A percentile compares a stretch with the other conserved stretches of the same genome.
These are phyloP conservation scores for Chelon labrosus DNA, from an alignment of 2,797 vertebrate species.

Conservation along the genomic window DNA sequence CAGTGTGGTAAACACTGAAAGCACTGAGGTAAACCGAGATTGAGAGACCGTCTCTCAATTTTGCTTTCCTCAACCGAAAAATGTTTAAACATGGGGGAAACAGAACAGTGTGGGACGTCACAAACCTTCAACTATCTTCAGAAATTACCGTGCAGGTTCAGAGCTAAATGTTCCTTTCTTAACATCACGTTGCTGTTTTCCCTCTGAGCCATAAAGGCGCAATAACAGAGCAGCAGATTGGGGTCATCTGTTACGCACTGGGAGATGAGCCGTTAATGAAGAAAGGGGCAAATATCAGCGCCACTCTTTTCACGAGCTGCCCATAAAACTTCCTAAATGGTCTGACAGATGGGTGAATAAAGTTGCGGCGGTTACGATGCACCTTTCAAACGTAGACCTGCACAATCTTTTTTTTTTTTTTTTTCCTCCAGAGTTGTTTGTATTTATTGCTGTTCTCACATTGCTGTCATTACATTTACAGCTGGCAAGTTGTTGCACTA, in stretches of 20 bases:
- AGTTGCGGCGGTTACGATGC: constrained; percentile 38
- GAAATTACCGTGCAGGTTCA: constrained; percentile 19
- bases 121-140: constrained; percentile 1
- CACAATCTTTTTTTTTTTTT: constrained; percentile 14
- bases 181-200: constrained; percentile 35
- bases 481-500: constrained; percentile 61
- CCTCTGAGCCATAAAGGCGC: constrained; percentile 32
- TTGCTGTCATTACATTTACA: constrained; percentile 68
- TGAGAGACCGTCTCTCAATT: neutral
- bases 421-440: constrained; percentile 36
- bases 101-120: no score
- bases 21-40: neutral
- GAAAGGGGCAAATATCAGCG: constrained; percentile 53
- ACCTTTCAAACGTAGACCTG: constrained; percentile 42
- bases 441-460: constrained; percentile 58
- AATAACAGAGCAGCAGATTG: constrained; percentile 32
- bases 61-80: neutral
- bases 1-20: constrained; percentile 28
- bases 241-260: constrained; percentile 46
- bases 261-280: constrained; percentile 60
- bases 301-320: constrained; percentile 34
- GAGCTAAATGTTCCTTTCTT: constrained; percentile 6
- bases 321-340: constrained; percentile 52
- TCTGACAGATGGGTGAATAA: constrained; percentile 48
- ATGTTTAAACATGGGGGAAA: neutral